These are phyloP conservation scores for Sphyrna mokarran DNA, from an alignment of 2,113 vertebrate genomes.

Conservation along the genomic window DNA sequence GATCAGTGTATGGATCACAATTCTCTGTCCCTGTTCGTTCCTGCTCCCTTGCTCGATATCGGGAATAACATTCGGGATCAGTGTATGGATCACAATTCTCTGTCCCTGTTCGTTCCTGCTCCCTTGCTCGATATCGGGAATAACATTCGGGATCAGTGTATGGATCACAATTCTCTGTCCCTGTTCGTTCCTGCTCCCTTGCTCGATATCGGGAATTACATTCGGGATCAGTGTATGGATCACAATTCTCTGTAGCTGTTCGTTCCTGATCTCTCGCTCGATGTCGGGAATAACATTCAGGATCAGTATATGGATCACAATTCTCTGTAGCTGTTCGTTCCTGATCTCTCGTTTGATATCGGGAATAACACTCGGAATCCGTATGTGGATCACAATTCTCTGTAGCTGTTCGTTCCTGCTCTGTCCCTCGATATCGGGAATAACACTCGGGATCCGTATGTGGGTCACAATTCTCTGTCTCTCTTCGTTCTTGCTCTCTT, in stretches of 20 bases:
- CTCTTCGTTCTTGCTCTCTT: too few species aligned
- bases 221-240: conserved; percentile 46
- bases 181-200: background rate
- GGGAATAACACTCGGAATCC: too few species aligned
- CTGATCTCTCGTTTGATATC: too few species aligned
- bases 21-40: background rate
- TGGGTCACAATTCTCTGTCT: background rate
- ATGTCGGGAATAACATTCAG: conserved; percentile 54
- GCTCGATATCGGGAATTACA: conserved; percentile 46
- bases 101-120: background rate
- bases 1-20: background rate
- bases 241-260: background rate
- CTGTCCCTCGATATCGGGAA: background rate
- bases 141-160: background rate
- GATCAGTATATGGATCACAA: conserved; percentile 63
- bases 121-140: background rate
- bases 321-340: background rate
- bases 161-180: background rate
- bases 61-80: background rate
- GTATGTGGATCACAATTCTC: too few species aligned
- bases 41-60: background rate
- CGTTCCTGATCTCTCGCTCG: conserved; percentile 39
- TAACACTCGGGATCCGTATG: background rate
- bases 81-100: background rate
- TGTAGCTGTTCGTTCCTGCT: too few species aligned